Base-by-base conservation (phyloP, 2,888 invertebrate genomes). In the Platycnemis pennipes region DNA sequence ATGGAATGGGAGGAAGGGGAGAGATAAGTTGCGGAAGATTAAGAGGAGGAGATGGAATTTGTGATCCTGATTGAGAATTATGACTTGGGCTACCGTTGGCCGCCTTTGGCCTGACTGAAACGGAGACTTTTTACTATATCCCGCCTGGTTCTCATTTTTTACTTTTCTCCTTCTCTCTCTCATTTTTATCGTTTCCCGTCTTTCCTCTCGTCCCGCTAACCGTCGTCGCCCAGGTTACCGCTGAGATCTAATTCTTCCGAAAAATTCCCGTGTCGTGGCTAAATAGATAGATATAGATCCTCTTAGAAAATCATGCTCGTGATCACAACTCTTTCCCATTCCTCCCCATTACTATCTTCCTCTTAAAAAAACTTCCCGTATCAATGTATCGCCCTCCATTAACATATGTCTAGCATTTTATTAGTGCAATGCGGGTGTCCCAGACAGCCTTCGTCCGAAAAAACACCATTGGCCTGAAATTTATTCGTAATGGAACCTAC, bases 51-150 rank as follows among this genome's bases (percentile, higher is more conserved):
- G 87, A 46, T n/a, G 46, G 46, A 87, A 87, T 44, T 87, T 46
- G 87, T 87, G 87, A 46, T 26, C 13, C 45, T 87, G 87, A 87
- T 87, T 87, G 87, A 87, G 87, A 87, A 44, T 87, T 87, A 87
- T 87, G 87, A 46, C 87, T 46, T 77, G 11, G 42, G 87, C 87
- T 87, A 87, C 87, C 87, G 87, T 87, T 11, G 19, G 87, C 8
- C 37, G 46, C 45, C 87, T 44, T 87, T 11, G 45, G n/a, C 37
- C n/a, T 16, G 46, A 87, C 45, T 46, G 87, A 87, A 87, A 87
- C 87, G 46, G 45, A 87, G 46, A 87, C 87, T 13, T 44, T 45
- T 87, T n/a, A 45, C 87, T 7, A 77, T 87, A 45, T n/a, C 26
- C n/a, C 44, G 46, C 45, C 87, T 11, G 26, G n/a, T 63, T 26